Conservation (phyloP, 1,140 invertebrate species). For the Drosophila tsacasi region DNA sequence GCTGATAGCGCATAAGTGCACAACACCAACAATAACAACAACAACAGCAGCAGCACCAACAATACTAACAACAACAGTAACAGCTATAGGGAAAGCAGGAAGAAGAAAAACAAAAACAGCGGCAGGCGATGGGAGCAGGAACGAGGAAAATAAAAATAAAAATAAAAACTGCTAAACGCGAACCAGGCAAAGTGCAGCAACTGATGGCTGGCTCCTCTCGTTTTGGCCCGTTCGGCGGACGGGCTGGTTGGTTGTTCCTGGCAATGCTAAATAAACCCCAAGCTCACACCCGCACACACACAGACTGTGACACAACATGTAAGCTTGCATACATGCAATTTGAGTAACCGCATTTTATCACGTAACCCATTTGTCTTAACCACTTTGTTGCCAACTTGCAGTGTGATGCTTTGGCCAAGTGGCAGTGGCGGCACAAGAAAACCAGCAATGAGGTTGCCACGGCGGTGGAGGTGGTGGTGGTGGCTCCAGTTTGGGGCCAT, state of each 20-base stretch:
- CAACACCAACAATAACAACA: slow-evolving; percentile 52
- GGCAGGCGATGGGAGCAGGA: slow-evolving; percentile 19
- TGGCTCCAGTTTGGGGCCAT: slow-evolving; percentile 25
- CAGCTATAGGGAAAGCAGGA: slow-evolving; percentile 1
- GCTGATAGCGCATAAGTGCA: slow-evolving; percentile 81
- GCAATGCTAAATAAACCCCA: slow-evolving; percentile 77
- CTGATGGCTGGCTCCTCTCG: slow-evolving; percentile 61
- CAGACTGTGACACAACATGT: slow-evolving; percentile 65
- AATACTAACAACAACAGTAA: slow-evolving; percentile 13
- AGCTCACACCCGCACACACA: slow-evolving; percentile 42
- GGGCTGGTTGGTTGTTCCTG: slow-evolving; percentile 43
- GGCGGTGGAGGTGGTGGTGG: slow-evolving; percentile 1
- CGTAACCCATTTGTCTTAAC: slow-evolving; percentile 85
- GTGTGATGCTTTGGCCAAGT: slow-evolving; percentile 79
- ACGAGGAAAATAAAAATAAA: slow-evolving; percentile 51
- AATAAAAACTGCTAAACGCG: slow-evolving; percentile 63
- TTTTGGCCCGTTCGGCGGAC: slow-evolving; percentile 39
- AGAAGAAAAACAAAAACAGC: slow-evolving; percentile 23
- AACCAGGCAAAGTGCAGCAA: slow-evolving; percentile 59
- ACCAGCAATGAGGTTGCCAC: slow-evolving; percentile 40
- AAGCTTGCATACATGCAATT: slow-evolving; percentile 83
- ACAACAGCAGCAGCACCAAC: slow-evolving; percentile 4
- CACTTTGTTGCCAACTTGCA: slow-evolving; percentile 84
- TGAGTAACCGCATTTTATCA: slow-evolving; percentile 85
- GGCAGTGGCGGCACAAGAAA: slow-evolving; percentile 62